These are phyloP conservation scores for Aptenodytes forsteri DNA, from an alignment of 2,113 vertebrate species.

Conservation along the genomic window DNA sequence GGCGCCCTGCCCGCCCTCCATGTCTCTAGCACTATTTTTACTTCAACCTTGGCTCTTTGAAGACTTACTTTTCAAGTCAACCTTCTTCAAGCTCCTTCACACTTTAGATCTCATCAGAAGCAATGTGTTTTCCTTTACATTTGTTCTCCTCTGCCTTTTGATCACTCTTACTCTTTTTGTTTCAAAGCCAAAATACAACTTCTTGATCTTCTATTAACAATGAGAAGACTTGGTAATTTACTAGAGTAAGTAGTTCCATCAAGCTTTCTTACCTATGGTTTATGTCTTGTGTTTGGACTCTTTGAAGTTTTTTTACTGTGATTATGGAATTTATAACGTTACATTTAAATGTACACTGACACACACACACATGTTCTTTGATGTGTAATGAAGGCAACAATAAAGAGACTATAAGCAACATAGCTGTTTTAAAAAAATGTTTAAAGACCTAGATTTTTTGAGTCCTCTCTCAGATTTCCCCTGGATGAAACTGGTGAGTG, in stretches of 20 bases:
- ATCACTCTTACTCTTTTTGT: neutral
- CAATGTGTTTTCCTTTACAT: neutral
- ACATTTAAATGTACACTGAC: neutral
- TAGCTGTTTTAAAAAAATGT: neutral
- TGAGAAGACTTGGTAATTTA: neutral
- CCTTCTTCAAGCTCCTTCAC: neutral
- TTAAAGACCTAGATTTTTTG: neutral
- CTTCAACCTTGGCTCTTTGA: neutral
- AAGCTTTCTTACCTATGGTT: neutral
- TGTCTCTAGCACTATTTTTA: neutral
- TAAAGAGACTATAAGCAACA: neutral
- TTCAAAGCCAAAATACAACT: constrained; percentile 1
- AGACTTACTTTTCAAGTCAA: neutral
- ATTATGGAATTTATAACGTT: neutral
- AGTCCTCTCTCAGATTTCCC: neutral
- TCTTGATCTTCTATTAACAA: neutral
- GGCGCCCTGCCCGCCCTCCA: neutral
- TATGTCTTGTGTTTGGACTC: neutral
- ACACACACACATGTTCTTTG: neutral
- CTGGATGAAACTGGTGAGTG: neutral
- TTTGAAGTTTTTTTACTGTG: neutral
- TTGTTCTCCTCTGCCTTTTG: neutral
- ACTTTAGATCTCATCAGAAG: neutral
- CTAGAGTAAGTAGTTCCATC: neutral
- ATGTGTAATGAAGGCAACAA: neutral